Percentiles rank a stretch among this genome's conserved stretches.
phyloP scores from a whole-genome alignment of 2,113 vertebrate species.

The Ploceus nigricollis region DNA sequence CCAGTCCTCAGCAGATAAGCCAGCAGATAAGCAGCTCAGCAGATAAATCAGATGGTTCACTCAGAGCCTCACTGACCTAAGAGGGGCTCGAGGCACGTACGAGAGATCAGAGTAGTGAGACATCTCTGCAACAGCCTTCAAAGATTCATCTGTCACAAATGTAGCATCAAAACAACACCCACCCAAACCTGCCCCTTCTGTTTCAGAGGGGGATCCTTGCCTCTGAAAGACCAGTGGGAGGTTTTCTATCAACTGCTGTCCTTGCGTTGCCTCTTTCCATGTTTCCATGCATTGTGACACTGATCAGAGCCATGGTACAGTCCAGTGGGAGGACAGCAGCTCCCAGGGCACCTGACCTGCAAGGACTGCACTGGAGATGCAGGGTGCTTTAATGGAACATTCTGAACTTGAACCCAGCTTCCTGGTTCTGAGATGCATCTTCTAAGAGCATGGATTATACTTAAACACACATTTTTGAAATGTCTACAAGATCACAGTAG shows the following conservation, averaged over 20 bases:
- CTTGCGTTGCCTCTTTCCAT: not conserved
- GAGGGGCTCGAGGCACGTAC: not conserved
- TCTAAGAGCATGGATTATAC: not conserved
- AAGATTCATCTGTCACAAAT: not conserved
- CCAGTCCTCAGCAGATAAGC: not conserved
- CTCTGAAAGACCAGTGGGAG: not conserved
- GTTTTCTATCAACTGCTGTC: not conserved
- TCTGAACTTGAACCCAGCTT: not conserved
- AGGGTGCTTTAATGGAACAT: not conserved
- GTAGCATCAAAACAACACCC: not conserved
- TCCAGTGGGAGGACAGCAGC: not conserved
- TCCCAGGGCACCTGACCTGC: not conserved
- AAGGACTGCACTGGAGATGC: not conserved
- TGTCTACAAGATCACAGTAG: not conserved
- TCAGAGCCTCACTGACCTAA: not conserved
- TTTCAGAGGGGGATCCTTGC: not conserved
- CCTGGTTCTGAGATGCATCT: not conserved
- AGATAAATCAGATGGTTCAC: not conserved
- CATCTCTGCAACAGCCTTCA: not conserved
- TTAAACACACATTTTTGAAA: not conserved
- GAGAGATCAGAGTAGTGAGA: not conserved
- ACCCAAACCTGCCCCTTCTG: not conserved
- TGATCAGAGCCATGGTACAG: not conserved
- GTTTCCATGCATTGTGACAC: not conserved
- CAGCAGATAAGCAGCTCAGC: conserved; percentile 37